phyloP scores from a whole-genome alignment of 1,140 invertebrate genomes.

The Hormaphis cornu region DNA sequence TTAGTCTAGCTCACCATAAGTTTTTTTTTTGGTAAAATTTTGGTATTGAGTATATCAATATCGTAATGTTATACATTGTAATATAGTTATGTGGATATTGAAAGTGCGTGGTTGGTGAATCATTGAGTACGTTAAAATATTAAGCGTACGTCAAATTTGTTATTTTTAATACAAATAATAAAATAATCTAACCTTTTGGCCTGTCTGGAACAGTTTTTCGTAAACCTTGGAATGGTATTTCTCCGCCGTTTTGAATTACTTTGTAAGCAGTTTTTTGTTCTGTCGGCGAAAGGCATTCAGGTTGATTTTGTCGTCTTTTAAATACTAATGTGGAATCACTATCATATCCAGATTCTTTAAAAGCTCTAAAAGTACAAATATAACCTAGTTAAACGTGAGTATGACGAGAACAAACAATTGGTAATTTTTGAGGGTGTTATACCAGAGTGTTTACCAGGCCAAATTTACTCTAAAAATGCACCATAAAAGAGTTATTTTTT shows the following conservation, averaged over 20 bases:
- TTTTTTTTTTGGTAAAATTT: too few species aligned
- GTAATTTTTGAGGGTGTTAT: too few species aligned
- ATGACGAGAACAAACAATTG: too few species aligned
- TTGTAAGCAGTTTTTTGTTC: conserved; percentile 75
- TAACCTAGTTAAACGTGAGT: too few species aligned
- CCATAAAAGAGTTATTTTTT: too few species aligned
- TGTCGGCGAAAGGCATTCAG: conserved; percentile 60
- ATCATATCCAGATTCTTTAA: conserved; percentile 82
- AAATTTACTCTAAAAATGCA: too few species aligned
- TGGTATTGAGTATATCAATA: too few species aligned
- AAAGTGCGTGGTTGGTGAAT: not conserved
- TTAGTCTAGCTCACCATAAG: too few species aligned
- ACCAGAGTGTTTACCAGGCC: too few species aligned
- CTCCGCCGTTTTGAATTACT: conserved; percentile 77
- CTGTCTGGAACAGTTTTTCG: conserved; percentile 76
- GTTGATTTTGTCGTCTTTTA: conserved; percentile 54
- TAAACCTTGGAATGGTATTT: conserved; percentile 78
- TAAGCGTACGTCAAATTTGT: not conserved
- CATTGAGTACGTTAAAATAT: not conserved
- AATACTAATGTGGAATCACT: conserved; percentile 81
- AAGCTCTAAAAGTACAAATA: conserved; percentile 42
- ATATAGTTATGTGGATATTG: not conserved
- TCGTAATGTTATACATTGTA: not conserved
- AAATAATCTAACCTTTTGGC: conserved; percentile 58
- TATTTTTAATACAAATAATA: not conserved